These are phyloP conservation scores for Blastobasis lacticolella DNA, from an alignment of 2,888 invertebrate genomes.

Conservation along the genomic window DNA sequence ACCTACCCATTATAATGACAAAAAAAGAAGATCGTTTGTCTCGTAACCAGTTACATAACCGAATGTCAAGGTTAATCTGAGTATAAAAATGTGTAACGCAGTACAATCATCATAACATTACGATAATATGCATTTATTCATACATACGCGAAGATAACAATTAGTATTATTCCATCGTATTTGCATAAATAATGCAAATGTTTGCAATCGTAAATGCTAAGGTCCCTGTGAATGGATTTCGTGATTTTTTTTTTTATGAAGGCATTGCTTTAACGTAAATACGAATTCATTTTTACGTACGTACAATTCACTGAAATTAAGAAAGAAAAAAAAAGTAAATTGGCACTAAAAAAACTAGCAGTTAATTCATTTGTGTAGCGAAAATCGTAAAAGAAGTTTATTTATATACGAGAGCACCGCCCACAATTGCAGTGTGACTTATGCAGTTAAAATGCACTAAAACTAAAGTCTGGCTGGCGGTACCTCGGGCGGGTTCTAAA, in stretches of 20 bases:
- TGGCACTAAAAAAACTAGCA: neutral
- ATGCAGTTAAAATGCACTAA: neutral
- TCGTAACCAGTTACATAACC: neutral
- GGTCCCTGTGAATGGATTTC: neutral
- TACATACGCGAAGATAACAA: conserved; percentile 2
- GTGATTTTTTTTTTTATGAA: too few relatives aligned
- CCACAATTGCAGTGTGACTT: neutral
- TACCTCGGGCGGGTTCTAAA: conserved; percentile 36
- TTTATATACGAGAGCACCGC: too few relatives aligned
- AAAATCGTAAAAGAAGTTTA: too few relatives aligned
- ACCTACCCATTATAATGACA: too few relatives aligned
- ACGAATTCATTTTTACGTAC: too few relatives aligned
- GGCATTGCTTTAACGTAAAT: too few relatives aligned
- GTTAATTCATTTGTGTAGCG: too few relatives aligned
- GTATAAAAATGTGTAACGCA: too few relatives aligned
- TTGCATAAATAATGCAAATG: conserved; percentile 1
- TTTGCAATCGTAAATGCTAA: neutral
- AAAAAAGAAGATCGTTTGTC: too few relatives aligned
- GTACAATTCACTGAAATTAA: neutral
- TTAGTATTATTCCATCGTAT: conserved; percentile 5
- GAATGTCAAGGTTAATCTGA: neutral
- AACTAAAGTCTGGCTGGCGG: conserved; percentile 26
- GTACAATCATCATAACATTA: neutral
- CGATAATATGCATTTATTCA: neutral
- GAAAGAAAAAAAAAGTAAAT: neutral